Evolutionary conservation across 2,113 vertebrate species (phyloP).

Genomic region (Struthidea cinerea): DNA sequence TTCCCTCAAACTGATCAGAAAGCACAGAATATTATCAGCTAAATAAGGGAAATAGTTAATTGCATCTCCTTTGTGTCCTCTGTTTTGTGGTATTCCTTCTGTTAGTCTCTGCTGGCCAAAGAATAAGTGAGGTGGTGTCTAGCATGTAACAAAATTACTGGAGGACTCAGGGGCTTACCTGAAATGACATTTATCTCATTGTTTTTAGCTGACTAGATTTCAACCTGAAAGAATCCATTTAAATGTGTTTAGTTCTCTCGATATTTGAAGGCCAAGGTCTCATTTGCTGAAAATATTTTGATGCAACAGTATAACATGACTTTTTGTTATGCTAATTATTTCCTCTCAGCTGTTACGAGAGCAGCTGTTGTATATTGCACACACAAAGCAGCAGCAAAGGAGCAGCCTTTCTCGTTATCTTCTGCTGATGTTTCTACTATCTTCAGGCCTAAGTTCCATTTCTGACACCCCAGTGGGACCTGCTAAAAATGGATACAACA

Average conservation of each 20-base stretch:
- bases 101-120: neutral
- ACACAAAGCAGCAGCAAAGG: neutral
- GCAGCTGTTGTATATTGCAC: neutral
- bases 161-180: neutral
- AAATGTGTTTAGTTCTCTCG: neutral
- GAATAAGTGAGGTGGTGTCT: neutral
- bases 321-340: conserved; percentile 35
- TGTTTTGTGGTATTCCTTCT: neutral
- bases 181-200: neutral
- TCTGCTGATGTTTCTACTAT: neutral
- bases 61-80: neutral
- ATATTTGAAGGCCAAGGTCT: neutral
- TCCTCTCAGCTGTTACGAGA: conserved; percentile 36
- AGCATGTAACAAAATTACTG: neutral
- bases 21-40: neutral
- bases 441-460: neutral
- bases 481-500: neutral
- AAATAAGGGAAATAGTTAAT: neutral
- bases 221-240: neutral
- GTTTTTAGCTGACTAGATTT: neutral
- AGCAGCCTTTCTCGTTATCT: neutral
- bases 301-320: neutral
- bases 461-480: neutral
- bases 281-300: neutral
- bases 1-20: neutral